phyloP scores from a whole-genome alignment of 2,888 invertebrate genomes.

The Hartigia nigra region DNA sequence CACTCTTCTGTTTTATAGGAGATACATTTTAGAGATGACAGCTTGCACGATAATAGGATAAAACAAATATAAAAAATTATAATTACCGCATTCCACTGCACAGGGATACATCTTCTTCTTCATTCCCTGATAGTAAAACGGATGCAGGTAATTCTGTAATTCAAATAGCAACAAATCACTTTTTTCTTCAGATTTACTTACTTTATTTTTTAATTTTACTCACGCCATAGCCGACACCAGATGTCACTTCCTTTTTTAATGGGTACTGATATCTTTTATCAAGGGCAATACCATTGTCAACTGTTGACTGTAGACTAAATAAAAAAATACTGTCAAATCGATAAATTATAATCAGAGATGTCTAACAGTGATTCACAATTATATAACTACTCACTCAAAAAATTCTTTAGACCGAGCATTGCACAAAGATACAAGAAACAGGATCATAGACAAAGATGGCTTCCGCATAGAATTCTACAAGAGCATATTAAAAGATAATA shows the following conservation, averaged over 20 bases:
- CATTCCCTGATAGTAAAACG: slow-evolving; percentile 14
- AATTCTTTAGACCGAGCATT: background rate
- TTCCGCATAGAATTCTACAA: background rate
- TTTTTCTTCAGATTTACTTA: background rate
- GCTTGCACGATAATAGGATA: background rate
- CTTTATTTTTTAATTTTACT: background rate
- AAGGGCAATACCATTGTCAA: background rate
- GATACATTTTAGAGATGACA: background rate
- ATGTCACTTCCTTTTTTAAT: slow-evolving; percentile 15
- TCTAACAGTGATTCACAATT: background rate
- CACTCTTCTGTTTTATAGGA: background rate
- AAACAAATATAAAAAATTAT: background rate
- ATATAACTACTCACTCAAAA: background rate
- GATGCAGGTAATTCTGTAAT: slow-evolving; percentile 19
- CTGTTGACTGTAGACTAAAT: background rate
- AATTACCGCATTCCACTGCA: slow-evolving; percentile 21
- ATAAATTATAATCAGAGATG: background rate
- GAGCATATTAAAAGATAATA: background rate
- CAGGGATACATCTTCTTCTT: slow-evolving; percentile 20
- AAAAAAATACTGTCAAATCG: background rate
- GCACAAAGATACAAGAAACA: background rate
- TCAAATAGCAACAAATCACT: background rate
- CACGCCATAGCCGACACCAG: slow-evolving; percentile 19
- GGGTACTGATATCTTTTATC: slow-evolving; percentile 17
- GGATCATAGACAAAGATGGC: background rate